phyloP scores from a whole-genome alignment of 1,140 invertebrate species.

The Hermetia illucens region DNA sequence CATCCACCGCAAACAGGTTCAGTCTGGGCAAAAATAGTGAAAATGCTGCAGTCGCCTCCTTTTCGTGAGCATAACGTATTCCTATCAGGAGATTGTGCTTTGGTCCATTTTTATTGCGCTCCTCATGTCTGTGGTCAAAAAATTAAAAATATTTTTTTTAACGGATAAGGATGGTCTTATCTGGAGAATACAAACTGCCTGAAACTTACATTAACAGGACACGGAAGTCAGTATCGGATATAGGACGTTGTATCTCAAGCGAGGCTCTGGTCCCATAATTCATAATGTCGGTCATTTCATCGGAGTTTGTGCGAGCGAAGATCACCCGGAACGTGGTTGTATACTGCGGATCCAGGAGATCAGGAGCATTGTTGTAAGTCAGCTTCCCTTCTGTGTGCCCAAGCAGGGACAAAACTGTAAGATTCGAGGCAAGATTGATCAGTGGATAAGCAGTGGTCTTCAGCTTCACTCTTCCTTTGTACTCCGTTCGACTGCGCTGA shows the following conservation, averaged over 20 bases:
- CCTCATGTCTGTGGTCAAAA: conserved; percentile 22
- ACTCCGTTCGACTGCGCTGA: conserved; percentile 38
- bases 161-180: too few species aligned
- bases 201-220: conserved; percentile 25
- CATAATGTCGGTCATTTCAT: conserved; percentile 18
- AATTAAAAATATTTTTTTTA: neutral
- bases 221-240: conserved; percentile 31
- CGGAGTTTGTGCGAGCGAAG: conserved; percentile 37
- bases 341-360: conserved; percentile 33
- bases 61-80: conserved; percentile 33
- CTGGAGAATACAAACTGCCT: too few species aligned
- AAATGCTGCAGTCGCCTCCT: conserved; percentile 40
- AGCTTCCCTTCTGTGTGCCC: conserved; percentile 24
- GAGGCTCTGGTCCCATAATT: conserved; percentile 25
- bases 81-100: conserved; percentile 28
- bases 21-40: conserved; percentile 38
- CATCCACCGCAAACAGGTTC: conserved; percentile 39
- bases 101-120: conserved; percentile 26
- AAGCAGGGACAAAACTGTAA: conserved; percentile 29
- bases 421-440: conserved; percentile 52
- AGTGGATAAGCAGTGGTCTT: conserved; percentile 59
- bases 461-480: conserved; percentile 46
- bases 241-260: conserved; percentile 25
- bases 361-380: conserved; percentile 22
- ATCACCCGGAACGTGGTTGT: conserved; percentile 39